Conservation (phyloP, 2,797 vertebrate genomes). For the Ceyx erithaca region DNA sequence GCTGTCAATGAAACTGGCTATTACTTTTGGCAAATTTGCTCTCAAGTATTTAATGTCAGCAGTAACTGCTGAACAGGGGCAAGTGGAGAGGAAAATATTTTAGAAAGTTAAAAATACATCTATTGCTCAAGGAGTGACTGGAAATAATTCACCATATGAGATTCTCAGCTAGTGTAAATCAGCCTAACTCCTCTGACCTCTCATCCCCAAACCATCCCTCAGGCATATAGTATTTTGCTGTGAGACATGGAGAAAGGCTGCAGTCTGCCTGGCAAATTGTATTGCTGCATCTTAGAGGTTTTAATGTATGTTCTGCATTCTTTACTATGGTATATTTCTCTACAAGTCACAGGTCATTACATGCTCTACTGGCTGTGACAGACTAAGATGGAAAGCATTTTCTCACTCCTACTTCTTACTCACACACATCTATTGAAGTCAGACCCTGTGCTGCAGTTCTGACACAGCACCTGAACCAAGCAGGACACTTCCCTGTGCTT, state of each 20-base stretch:
- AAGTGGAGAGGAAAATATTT: neutral
- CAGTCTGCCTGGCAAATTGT: neutral
- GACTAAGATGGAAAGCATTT: neutral
- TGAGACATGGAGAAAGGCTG: neutral
- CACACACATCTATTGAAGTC: neutral
- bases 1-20: neutral
- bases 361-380: neutral
- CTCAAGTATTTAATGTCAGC: constrained; percentile 5
- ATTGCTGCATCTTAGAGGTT: neutral
- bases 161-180: neutral
- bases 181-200: neutral
- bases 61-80: neutral
- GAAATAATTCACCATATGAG: neutral
- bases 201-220: neutral
- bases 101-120: neutral
- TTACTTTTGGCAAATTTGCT: neutral
- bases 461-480: neutral
- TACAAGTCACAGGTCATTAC: neutral
- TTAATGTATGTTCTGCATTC: neutral
- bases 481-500: neutral
- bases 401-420: neutral
- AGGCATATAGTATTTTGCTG: neutral
- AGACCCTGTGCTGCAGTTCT: neutral
- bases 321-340: neutral
- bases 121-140: neutral